Evolutionary conservation across 2,888 invertebrate species (phyloP).

Genomic region (Nomada ferruginata): DNA sequence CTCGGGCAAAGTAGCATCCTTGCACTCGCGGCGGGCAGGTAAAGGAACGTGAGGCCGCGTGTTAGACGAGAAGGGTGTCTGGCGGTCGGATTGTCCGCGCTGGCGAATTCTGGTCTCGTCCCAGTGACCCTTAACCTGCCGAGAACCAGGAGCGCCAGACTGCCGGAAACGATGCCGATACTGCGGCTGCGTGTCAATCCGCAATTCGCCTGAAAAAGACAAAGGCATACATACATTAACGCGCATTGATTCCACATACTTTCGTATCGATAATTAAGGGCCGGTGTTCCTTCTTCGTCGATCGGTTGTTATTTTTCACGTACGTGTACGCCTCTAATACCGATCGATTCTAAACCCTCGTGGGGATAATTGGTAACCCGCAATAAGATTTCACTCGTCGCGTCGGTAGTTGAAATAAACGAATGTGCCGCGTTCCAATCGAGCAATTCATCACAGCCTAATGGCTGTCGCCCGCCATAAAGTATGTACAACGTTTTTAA

Average conservation of each 20-base stretch:
- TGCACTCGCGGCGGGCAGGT: constrained; percentile 96
- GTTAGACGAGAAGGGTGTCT: constrained; percentile 92
- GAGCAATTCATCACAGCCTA: background rate
- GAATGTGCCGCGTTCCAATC: background rate
- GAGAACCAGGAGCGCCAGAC: constrained; percentile 89
- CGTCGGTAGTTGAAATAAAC: background rate
- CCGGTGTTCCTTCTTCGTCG: too few relatives aligned
- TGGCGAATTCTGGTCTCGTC: constrained; percentile 92
- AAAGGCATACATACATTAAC: too few relatives aligned
- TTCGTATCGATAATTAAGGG: background rate
- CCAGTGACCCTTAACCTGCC: constrained; percentile 92
- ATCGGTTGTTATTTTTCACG: too few relatives aligned
- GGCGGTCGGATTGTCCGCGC: constrained; percentile 98
- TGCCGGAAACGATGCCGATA: constrained; percentile 88
- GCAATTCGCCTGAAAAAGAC: constrained; percentile 70
- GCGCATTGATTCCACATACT: background rate
- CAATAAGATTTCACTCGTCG: background rate
- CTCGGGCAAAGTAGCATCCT: constrained; percentile 94
- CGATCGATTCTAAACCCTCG: too few relatives aligned
- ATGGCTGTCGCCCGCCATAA: constrained; percentile 5
- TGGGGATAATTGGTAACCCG: background rate
- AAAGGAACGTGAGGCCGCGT: constrained; percentile 94
- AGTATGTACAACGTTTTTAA: constrained; percentile 12
- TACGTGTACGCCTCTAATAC: too few relatives aligned
- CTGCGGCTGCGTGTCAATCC: constrained; percentile 87